Conservation (phyloP, 1,140 invertebrate genomes). For the Elymnias hypermnestra region DNA sequence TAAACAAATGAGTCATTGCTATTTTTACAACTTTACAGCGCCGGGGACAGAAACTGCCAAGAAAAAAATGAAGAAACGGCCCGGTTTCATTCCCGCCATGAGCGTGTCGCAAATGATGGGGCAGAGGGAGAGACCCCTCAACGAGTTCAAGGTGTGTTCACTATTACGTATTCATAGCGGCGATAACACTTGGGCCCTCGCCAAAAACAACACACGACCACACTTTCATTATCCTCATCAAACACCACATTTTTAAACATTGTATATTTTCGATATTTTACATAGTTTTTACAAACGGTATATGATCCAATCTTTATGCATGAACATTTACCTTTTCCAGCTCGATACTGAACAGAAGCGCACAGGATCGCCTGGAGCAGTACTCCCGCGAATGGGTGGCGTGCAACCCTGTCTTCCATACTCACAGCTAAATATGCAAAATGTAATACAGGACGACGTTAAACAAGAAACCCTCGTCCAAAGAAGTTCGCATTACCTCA, state of each 20-base stretch:
- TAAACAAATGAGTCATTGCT: too few species aligned
- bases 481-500: slow-evolving; percentile 63
- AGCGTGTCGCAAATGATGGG: slow-evolving; percentile 82
- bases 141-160: slow-evolving; percentile 53
- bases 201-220: slow-evolving; percentile 27
- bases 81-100: slow-evolving; percentile 76
- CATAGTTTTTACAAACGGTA: too few species aligned
- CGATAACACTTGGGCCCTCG: slow-evolving; percentile 44
- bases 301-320: too few species aligned
- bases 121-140: slow-evolving; percentile 76
- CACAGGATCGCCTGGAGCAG: slow-evolving; percentile 38
- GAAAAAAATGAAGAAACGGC: slow-evolving; percentile 82
- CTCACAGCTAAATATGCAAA: slow-evolving; percentile 41
- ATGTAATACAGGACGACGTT: slow-evolving; percentile 39
- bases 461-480: slow-evolving; percentile 59
- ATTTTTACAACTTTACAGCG: too few species aligned
- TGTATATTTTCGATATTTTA: too few species aligned
- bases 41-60: slow-evolving; percentile 60
- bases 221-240: slow-evolving; percentile 29
- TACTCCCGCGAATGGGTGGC: slow-evolving; percentile 34
- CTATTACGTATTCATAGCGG: slow-evolving; percentile 48
- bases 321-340: slow-evolving; percentile 25
- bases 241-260: slow-evolving; percentile 17
- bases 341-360: slow-evolving; percentile 42
- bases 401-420: slow-evolving; percentile 35